Percentiles rank a stretch among this genome's conserved stretches.
phyloP scores from a whole-genome alignment of 2,113 vertebrate species.

The Hydrolagus affinis region DNA sequence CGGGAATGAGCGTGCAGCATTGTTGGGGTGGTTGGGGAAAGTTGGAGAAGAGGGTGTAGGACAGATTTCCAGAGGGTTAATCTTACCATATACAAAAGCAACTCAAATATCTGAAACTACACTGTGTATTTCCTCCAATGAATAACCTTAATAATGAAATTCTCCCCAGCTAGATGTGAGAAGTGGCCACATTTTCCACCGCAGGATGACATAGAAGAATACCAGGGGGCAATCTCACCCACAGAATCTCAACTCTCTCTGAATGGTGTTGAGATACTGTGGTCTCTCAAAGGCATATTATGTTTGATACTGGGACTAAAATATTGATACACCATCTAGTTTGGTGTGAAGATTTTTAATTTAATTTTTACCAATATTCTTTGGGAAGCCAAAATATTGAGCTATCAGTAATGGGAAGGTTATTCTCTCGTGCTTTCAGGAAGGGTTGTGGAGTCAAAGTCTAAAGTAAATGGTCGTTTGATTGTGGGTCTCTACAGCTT shows the following conservation, averaged over 20 bases:
- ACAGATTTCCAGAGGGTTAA: too few relatives aligned
- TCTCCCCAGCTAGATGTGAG: neutral
- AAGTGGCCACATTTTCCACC: neutral
- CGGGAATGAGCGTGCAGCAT: too few relatives aligned
- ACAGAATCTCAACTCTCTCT: slow-evolving; percentile 25
- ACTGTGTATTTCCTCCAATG: neutral
- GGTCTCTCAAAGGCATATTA: slow-evolving; percentile 24
- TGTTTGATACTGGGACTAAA: neutral
- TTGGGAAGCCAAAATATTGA: neutral
- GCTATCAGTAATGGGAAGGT: neutral
- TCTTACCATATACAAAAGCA: too few relatives aligned
- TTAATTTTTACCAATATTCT: neutral
- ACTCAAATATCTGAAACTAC: neutral
- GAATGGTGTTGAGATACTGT: too few relatives aligned
- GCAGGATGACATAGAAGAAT: slow-evolving; percentile 12
- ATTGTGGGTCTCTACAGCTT: neutral
- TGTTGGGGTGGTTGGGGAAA: too few relatives aligned
- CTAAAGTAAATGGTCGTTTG: slow-evolving; percentile 7
- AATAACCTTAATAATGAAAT: neutral
- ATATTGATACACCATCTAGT: slow-evolving; percentile 21
- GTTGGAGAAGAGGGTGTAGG: too few relatives aligned
- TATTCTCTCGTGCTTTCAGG: neutral
- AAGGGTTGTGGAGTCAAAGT: neutral
- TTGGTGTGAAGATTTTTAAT: slow-evolving; percentile 25
- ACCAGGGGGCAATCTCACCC: slow-evolving; percentile 22